These are phyloP conservation scores for Philotrypesis tridentata DNA, from an alignment of 1,140 invertebrate species.

Conservation along the genomic window DNA sequence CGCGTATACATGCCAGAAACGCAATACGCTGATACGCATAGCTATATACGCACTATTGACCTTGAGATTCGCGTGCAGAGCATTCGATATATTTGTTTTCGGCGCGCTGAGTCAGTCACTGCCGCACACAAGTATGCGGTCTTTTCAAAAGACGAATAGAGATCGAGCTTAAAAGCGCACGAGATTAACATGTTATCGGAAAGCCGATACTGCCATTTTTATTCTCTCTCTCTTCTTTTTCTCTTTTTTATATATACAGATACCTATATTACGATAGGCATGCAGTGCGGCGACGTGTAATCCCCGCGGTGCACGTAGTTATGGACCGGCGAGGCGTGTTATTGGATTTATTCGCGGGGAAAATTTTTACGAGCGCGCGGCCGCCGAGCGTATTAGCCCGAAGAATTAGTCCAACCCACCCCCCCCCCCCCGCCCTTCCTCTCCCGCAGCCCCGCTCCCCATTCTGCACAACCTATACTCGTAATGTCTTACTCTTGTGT, in stretches of 20 bases:
- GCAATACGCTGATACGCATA: background rate
- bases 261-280: background rate
- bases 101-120: conserved; percentile 50
- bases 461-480: too few species aligned
- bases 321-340: background rate
- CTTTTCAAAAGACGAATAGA: conserved; percentile 20
- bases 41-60: background rate
- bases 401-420: background rate
- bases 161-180: background rate
- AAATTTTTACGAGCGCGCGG: conserved; percentile 21
- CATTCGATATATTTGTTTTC: conserved; percentile 56
- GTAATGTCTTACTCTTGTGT: too few species aligned
- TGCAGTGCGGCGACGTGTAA: background rate
- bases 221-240: background rate
- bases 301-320: background rate
- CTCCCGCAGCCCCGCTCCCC: too few species aligned
- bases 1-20: background rate
- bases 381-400: background rate
- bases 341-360: conserved; percentile 6
- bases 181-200: conserved; percentile 21
- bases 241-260: background rate
- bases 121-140: conserved; percentile 32
- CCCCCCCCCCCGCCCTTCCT: too few species aligned
- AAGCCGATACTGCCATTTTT: conserved; percentile 40
- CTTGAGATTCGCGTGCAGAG: conserved; percentile 12